Evolutionary conservation across 2,797 vertebrate genomes (phyloP).

Genomic region (Liasis olivaceus): DNA sequence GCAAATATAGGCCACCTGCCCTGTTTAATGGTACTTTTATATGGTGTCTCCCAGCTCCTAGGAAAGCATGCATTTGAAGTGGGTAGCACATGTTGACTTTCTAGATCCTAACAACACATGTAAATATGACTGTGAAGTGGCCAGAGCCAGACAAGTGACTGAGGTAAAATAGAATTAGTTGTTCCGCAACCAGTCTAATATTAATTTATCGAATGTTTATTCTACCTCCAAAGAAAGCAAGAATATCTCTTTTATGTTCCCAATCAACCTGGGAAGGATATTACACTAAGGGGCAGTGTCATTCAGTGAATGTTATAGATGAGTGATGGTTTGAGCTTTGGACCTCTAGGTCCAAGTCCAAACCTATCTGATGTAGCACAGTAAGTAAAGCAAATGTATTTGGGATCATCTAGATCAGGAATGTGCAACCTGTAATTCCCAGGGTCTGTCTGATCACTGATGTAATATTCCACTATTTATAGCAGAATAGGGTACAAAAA

Average conservation of each 20-base stretch:
- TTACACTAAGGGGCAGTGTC: no score
- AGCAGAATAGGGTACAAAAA: no score
- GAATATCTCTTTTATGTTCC: not conserved
- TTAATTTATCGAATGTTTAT: not conserved
- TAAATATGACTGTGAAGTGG: not conserved
- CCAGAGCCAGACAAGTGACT: not conserved
- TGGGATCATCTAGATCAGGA: not conserved
- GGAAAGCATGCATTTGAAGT: not conserved
- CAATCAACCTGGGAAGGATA: no score
- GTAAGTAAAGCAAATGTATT: not conserved
- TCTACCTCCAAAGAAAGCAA: not conserved
- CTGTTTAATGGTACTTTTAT: not conserved
- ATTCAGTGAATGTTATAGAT: not conserved
- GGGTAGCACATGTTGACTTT: not conserved
- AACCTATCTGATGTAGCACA: not conserved
- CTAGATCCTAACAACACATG: not conserved
- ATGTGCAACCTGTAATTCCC: not conserved
- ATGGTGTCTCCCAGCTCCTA: not conserved
- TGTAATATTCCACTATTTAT: no score
- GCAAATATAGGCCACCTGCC: no score
- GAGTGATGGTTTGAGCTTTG: not conserved
- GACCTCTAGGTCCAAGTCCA: not conserved
- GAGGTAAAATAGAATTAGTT: not conserved
- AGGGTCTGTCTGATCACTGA: no score
- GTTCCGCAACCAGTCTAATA: not conserved